Evolutionary conservation across 2,888 invertebrate genomes (phyloP), one percentile per base, ranked within the genome.

Genomic region (Ichneumoninae sp.): DNA sequence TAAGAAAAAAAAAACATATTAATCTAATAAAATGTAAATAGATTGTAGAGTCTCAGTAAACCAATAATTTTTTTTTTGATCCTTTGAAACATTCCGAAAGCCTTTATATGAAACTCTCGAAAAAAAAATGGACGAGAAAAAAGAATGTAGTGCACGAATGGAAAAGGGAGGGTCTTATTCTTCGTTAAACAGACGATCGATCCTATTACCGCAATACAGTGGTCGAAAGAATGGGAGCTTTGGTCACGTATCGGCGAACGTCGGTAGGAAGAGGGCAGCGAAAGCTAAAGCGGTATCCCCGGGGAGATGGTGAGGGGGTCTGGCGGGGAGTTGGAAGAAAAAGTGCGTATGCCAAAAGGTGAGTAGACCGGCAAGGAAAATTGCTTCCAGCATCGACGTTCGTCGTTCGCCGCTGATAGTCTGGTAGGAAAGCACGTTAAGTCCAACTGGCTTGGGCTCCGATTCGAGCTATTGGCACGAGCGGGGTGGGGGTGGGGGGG

Each of bases 311-410:
- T 2, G 40, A 36, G 65, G 1, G 10, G 7, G 33, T 36, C 0
- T 36, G 33, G 47, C 13, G 26, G 22, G 65, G 26, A 10, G 40
- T 40, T 26, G 3, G 19, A 65, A 30, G 57, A 66, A 76, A 80
- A 83, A 57, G 71, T 76, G 83, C 60, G 76, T 83, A 60, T 83
- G 80, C 71, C 80, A 80, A 83, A 83, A 71, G 69, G 76, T 68
- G 60, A 80, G 50, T 71, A 57, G 22, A 80, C 63, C 79, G 54
- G 66, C 83, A 75, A 83, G 54, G 79, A 86, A 81, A 82, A 81
- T 85, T 82, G 81, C 77, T 75, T 82, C 68, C 85, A 83, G 73
- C 54, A 83, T 82, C 77, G 80, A 83, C 68, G 76, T 75, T 71
- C 50, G 57, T 74, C 68, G 60, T 60, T 66, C 66, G 44, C 16